Evolutionary conservation across 1,140 invertebrate genomes (phyloP).

Genomic region (Leguminivora glycinivorella): DNA sequence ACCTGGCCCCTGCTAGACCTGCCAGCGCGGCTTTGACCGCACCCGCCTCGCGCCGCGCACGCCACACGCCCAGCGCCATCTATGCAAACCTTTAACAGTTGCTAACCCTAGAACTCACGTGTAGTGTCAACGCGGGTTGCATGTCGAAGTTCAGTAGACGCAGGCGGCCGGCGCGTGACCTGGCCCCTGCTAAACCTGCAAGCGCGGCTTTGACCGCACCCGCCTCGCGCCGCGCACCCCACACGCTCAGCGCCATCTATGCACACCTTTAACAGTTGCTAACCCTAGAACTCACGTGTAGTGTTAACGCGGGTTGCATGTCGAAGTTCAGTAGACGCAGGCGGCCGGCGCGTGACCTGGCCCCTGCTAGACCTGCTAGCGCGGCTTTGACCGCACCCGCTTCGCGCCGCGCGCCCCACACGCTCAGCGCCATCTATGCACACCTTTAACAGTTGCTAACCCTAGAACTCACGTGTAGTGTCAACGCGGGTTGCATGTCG

Average conservation of each 20-base stretch:
- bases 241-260: too few relatives aligned
- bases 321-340: conserved; percentile 58
- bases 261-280: too few relatives aligned
- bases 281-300: too few relatives aligned
- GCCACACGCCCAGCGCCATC: too few relatives aligned
- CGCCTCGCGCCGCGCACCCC: conserved; percentile 52
- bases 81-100: too few relatives aligned
- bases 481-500: conserved; percentile 69
- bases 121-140: conserved; percentile 64
- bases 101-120: too few relatives aligned
- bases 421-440: too few relatives aligned
- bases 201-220: conserved; percentile 54
- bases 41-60: too few relatives aligned
- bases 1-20: conserved; percentile 48
- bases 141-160: conserved; percentile 62
- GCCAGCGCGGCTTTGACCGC: conserved; percentile 56
- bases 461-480: conserved; percentile 62
- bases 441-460: too few relatives aligned
- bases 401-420: conserved; percentile 60
- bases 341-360: conserved; percentile 44
- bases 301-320: conserved; percentile 66
- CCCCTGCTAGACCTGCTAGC: conserved; percentile 52
- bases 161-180: conserved; percentile 46
- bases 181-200: conserved; percentile 50
- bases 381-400: conserved; percentile 55